These are phyloP conservation scores for Atethmia centrago DNA, from an alignment of 2,888 invertebrate species.

Conservation along the genomic window DNA sequence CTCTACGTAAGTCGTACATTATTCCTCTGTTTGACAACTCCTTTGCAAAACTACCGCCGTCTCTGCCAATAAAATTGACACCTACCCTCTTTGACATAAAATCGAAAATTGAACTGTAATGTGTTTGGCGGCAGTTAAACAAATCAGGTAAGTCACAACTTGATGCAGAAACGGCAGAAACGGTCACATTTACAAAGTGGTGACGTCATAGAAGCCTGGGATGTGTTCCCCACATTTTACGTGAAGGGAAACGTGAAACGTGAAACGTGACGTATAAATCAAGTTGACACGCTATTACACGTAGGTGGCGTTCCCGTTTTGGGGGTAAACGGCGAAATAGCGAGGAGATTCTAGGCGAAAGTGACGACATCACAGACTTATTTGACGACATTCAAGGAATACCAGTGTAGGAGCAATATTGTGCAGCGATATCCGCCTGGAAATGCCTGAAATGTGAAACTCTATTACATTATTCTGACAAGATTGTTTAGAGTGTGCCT, in stretches of 20 bases:
- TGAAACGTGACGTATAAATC: slow-evolving; percentile 62
- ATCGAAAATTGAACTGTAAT: slow-evolving; percentile 37
- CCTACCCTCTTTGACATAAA: slow-evolving; percentile 37
- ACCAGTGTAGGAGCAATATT: neutral
- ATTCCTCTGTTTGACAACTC: slow-evolving; percentile 52
- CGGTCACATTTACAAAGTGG: slow-evolving; percentile 44
- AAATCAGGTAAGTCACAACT: slow-evolving; percentile 57
- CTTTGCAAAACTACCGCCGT: neutral
- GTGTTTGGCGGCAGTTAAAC: slow-evolving; percentile 3
- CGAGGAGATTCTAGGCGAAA: slow-evolving; percentile 10
- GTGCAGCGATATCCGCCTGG: slow-evolving; percentile 9
- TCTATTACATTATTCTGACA: neutral
- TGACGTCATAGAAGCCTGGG: slow-evolving; percentile 60
- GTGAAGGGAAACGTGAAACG: slow-evolving; percentile 47
- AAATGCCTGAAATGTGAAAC: neutral
- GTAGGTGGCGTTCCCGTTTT: slow-evolving; percentile 40
- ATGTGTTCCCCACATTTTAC: slow-evolving; percentile 41
- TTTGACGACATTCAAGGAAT: too few species aligned
- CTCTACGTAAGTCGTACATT: slow-evolving; percentile 43
- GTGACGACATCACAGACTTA: too few species aligned
- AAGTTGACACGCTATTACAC: slow-evolving; percentile 47
- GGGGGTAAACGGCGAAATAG: slow-evolving; percentile 31
- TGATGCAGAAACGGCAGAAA: slow-evolving; percentile 42
- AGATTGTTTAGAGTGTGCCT: neutral
- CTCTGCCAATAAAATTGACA: slow-evolving; percentile 13